These are phyloP conservation scores for Tenthredo mesomela DNA, from an alignment of 2,888 invertebrate species.

Conservation along the genomic window DNA sequence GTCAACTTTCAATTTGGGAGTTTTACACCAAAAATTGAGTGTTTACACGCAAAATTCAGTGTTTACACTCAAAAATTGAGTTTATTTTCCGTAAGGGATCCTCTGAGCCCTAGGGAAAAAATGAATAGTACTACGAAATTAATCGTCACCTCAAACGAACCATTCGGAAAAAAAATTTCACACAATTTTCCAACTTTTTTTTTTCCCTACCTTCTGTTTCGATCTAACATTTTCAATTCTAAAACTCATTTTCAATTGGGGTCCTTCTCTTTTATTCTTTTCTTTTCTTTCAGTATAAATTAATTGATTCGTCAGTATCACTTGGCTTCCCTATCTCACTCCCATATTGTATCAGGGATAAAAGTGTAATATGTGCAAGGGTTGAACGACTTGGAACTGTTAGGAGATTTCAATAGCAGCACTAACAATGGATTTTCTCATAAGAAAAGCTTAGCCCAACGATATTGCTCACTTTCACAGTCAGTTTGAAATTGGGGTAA, in stretches of 20 bases:
- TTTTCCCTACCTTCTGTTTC: neutral
- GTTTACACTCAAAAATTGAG: too few relatives aligned
- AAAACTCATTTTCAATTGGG: neutral
- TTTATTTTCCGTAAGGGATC: too few relatives aligned
- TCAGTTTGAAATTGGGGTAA: neutral
- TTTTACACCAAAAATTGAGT: too few relatives aligned
- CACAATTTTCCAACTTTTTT: neutral
- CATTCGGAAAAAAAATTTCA: too few relatives aligned
- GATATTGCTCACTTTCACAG: slow-evolving; percentile 17
- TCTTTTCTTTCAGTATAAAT: neutral
- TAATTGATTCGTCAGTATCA: neutral
- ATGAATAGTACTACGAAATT: neutral
- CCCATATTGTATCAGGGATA: neutral
- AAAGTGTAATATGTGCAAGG: neutral
- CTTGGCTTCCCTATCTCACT: neutral
- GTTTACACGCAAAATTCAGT: too few relatives aligned
- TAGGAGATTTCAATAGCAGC: slow-evolving; percentile 55
- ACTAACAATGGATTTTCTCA: slow-evolving; percentile 52
- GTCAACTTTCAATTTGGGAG: too few relatives aligned
- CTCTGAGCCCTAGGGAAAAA: neutral
- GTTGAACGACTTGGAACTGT: neutral
- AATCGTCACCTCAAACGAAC: too few relatives aligned
- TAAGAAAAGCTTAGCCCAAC: slow-evolving; percentile 44
- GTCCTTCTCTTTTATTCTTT: too few relatives aligned
- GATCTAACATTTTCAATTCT: neutral